A percentile compares a stretch with the other conserved stretches of the same genome.
phyloP scores from a whole-genome alignment of 2,113 vertebrate species.

The Cariama cristata region DNA sequence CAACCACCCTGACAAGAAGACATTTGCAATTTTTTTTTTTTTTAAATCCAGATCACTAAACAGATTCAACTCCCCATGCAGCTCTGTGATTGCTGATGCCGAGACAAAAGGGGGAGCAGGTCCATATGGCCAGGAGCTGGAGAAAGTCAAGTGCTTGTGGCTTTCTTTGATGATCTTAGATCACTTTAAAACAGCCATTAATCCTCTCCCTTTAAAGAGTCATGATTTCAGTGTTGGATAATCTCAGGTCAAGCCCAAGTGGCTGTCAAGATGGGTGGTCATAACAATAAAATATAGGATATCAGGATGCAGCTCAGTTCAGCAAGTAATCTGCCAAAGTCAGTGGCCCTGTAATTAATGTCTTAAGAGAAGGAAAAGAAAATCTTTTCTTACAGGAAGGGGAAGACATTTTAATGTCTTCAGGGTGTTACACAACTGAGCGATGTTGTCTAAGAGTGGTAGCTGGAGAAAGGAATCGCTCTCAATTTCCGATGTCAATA shows the following conservation, averaged over 20 bases:
- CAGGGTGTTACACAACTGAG: slow-evolving; percentile 7
- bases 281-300: slow-evolving; percentile 51
- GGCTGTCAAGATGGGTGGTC: slow-evolving; percentile 60
- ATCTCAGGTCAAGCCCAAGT: slow-evolving; percentile 35
- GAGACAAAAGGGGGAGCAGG: neutral
- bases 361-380: slow-evolving; percentile 47
- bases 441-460: neutral
- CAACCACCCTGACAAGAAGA: neutral
- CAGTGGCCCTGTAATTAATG: slow-evolving; percentile 57
- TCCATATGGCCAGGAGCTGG: neutral
- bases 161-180: neutral
- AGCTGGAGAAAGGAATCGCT: neutral
- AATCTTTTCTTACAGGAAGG: slow-evolving; percentile 55
- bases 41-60: neutral
- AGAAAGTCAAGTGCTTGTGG: neutral
- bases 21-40: neutral
- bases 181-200: neutral
- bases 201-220: neutral
- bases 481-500: slow-evolving; percentile 13
- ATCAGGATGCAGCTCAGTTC: slow-evolving; percentile 49
- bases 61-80: neutral
- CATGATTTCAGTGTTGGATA: slow-evolving; percentile 11
- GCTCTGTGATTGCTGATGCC: neutral
- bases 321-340: slow-evolving; percentile 56
- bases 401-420: slow-evolving; percentile 65